A percentile compares a stretch with the other conserved stretches of the same genome.
phyloP scores from a whole-genome alignment of 2,797 vertebrate genomes.

The Microctenopoma steveboyesi region DNA sequence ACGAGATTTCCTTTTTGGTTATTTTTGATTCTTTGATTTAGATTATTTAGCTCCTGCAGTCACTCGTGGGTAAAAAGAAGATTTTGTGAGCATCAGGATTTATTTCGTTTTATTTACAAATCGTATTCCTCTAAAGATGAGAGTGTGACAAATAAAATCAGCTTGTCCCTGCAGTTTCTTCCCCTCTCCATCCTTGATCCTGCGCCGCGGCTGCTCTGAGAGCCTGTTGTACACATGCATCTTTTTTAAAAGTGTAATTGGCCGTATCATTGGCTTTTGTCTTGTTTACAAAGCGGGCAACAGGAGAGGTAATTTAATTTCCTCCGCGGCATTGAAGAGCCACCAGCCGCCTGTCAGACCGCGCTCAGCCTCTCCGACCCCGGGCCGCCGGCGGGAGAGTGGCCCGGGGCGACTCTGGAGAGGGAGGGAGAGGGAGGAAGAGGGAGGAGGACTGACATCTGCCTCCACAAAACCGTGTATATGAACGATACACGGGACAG shows the following conservation, averaged over 20 bases:
- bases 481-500: slow-evolving; percentile 45
- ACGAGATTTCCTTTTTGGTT: no score
- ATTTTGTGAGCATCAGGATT: background rate
- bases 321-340: slow-evolving; percentile 77
- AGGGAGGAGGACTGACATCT: slow-evolving; percentile 58
- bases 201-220: slow-evolving; percentile 9
- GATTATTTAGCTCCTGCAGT: background rate
- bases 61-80: background rate
- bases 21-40: no score
- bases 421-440: slow-evolving; percentile 2
- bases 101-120: background rate
- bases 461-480: slow-evolving; percentile 57
- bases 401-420: slow-evolving; percentile 62
- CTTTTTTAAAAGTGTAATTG: slow-evolving; percentile 81
- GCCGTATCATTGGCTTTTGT: slow-evolving; percentile 87
- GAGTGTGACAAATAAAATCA: background rate
- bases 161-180: background rate
- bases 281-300: slow-evolving; percentile 85
- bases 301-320: slow-evolving; percentile 86
- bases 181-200: background rate
- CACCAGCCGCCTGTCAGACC: slow-evolving; percentile 82
- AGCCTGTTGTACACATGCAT: slow-evolving; percentile 64
- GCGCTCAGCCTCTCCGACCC: slow-evolving; percentile 60
- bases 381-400: slow-evolving; percentile 63
- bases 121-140: background rate